Evolutionary conservation across 2,888 invertebrate species (phyloP), one percentile per base, ranked within the genome.

Genomic region (Drosophila sordidapex): DNA sequence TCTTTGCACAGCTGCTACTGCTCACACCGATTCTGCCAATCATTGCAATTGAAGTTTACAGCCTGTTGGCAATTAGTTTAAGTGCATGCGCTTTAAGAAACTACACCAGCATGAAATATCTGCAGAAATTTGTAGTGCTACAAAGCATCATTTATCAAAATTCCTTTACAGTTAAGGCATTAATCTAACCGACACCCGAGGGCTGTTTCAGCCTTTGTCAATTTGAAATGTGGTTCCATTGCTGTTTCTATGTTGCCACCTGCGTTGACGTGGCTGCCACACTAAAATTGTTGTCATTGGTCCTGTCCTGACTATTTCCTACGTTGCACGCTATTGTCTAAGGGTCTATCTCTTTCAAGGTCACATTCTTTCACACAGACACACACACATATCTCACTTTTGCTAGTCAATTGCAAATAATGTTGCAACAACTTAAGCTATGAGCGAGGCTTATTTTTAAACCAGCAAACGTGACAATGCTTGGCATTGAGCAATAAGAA

Each of bases 131-230:
- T 66, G 56, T 81, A 68, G 69, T 73, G 65, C 27, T 40, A 49
- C 65, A 21, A 4, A 66, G 70, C 63, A 82, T 87, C 90, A 87
- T 87, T 87, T 87, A 90, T 87, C 90, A 87, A 87, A 90, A 78
- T 74, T 84, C 90, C 78, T 70, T 87, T 82, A 75, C 82, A 74
- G 79, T 78, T 52, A 57, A 63, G 83, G 73, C 87, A 90, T 87
- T 87, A 90, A 89, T 90, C 87, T 87, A 82, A 76, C 66, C 70
- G 46, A 36, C 65, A 56, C 38, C 58, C 54, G 65, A 64, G 82
- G 52, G 51, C 18, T 18, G 49, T 33, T 21, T 18, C 2, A 57
- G 43, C n/a, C 63, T 46, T 70, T 67, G 43, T 51, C 15, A 15
- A 1, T 13, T 33, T 7, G n/a, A 15, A n/a, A 36, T 53, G 15